phyloP scores from a whole-genome alignment of 2,113 vertebrate genomes.

The Tragelaphus strepsiceros region DNA sequence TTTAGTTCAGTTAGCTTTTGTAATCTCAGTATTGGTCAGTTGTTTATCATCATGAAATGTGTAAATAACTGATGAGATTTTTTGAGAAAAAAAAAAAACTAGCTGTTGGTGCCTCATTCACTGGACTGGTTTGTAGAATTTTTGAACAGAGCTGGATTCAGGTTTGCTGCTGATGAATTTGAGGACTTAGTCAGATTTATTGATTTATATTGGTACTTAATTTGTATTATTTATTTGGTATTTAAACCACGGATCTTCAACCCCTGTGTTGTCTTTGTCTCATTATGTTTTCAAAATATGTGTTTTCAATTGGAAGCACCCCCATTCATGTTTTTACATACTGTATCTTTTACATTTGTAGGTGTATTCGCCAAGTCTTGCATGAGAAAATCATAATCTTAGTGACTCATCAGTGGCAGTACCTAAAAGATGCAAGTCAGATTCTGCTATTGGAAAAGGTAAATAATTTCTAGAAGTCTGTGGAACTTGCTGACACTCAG shows the following conservation, averaged over 20 bases:
- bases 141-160: not conserved
- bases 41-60: not conserved
- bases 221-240: not conserved
- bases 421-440: slow-evolving; percentile 89
- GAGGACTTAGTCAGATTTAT: rapidly evolving
- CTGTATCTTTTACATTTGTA: slow-evolving; percentile 67
- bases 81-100: not conserved
- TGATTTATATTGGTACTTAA: too few species aligned
- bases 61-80: not conserved
- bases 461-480: slow-evolving; percentile 57
- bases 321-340: not conserved
- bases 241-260: not conserved
- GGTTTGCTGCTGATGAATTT: not conserved
- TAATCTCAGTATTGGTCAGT: not conserved
- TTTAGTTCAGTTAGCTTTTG: not conserved
- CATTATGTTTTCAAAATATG: not conserved
- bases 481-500: not conserved
- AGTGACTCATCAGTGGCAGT: slow-evolving; percentile 95
- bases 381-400: slow-evolving; percentile 90
- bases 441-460: slow-evolving; percentile 95
- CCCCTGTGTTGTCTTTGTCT: not conserved
- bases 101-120: not conserved
- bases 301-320: not conserved
- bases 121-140: not conserved
- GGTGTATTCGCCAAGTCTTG: slow-evolving; percentile 93